Conservation (phyloP, 2,113 vertebrate species). For the Perca flavescens region DNA sequence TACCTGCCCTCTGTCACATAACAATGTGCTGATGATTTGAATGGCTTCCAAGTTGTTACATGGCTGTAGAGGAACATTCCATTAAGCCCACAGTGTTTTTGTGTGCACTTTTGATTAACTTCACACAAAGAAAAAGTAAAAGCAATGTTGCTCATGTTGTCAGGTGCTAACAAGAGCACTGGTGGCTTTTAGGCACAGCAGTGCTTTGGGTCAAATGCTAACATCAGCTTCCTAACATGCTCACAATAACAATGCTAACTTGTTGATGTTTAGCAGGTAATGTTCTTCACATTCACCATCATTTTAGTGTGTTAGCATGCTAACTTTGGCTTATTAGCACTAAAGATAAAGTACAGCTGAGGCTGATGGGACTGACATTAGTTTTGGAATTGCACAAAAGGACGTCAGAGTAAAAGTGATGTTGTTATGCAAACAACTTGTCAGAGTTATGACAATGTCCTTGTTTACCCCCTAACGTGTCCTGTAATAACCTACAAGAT, state of each 20-base stretch:
- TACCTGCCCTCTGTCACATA: slow-evolving; percentile 65
- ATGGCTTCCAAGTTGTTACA: slow-evolving; percentile 45
- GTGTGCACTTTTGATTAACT: slow-evolving; percentile 26
- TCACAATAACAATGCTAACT: not conserved
- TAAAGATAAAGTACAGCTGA: not conserved
- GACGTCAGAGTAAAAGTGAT: not conserved
- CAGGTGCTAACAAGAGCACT: not conserved
- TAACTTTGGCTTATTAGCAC: not conserved
- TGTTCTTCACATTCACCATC: not conserved
- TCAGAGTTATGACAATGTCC: no score
- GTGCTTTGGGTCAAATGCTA: not conserved
- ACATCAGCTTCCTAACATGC: not conserved
- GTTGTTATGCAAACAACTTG: not conserved
- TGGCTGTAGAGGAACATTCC: slow-evolving; percentile 42
- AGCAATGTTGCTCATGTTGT: not conserved
- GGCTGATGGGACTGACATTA: not conserved
- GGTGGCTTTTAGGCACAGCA: not conserved
- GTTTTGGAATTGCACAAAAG: not conserved
- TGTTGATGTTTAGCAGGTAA: not conserved
- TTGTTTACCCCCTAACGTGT: no score
- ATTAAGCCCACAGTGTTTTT: slow-evolving; percentile 38
- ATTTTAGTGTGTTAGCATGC: not conserved
- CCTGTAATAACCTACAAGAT: not conserved
- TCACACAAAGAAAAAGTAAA: slow-evolving; percentile 25
- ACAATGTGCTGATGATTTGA: slow-evolving; percentile 39